These are phyloP conservation scores for Agrenia bidenticulata DNA, from an alignment of 2,888 invertebrate species.

Conservation along the genomic window DNA sequence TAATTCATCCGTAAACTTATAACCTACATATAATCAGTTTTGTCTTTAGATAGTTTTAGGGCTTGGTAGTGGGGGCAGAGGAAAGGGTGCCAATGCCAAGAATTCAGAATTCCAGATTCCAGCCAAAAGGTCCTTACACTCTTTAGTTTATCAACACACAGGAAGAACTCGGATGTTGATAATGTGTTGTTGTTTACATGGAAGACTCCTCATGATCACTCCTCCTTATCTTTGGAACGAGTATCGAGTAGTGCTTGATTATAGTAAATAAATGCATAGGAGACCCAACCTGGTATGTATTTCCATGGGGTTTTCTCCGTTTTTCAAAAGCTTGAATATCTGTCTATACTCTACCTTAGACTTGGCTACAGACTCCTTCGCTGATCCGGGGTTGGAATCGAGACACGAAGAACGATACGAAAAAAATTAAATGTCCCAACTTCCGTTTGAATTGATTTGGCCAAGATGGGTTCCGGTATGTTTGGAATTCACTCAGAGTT, in stretches of 20 bases:
- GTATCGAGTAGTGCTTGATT: background rate
- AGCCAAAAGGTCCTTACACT: conserved; percentile 49
- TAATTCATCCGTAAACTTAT: conserved; percentile 1
- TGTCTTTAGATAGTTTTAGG: background rate
- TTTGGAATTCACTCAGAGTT: conserved; percentile 14
- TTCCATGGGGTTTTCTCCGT: too few species aligned
- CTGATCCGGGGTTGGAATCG: background rate
- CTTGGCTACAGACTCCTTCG: too few species aligned
- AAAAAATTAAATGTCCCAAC: background rate
- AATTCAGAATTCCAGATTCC: conserved; percentile 19
- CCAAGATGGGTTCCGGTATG: background rate
- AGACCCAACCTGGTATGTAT: background rate
- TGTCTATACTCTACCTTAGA: too few species aligned
- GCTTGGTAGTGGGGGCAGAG: background rate
- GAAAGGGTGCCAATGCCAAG: conserved; percentile 14
- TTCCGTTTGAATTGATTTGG: conserved; percentile 9
- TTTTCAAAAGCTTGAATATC: too few species aligned
- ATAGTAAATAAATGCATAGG: background rate
- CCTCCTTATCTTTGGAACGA: background rate
- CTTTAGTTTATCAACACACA: conserved; percentile 15
- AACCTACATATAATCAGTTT: too few species aligned
- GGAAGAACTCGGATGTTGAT: background rate
- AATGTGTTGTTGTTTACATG: background rate
- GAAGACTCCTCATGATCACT: background rate
- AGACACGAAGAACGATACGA: background rate